phyloP scores from a whole-genome alignment of 2,888 invertebrate genomes.

The Rhingia campestris region DNA sequence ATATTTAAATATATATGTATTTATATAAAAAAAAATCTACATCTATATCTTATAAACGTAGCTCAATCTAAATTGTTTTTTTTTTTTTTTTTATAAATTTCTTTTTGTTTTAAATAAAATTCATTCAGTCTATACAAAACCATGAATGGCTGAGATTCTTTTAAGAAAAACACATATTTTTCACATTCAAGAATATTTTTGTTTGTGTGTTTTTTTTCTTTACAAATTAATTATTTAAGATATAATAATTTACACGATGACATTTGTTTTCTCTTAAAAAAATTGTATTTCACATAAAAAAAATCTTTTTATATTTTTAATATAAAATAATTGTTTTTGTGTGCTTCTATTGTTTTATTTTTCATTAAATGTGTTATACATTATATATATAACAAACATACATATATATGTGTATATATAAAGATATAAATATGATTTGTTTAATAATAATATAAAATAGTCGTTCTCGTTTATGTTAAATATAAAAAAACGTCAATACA shows the following conservation, averaged over 20 bases:
- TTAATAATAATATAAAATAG: slow-evolving; percentile 66
- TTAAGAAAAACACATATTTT: slow-evolving; percentile 77
- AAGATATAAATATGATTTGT: slow-evolving; percentile 62
- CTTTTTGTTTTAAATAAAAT: slow-evolving; percentile 67
- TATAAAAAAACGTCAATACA: slow-evolving; percentile 63
- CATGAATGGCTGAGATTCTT: slow-evolving; percentile 80
- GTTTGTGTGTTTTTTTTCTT: slow-evolving; percentile 40
- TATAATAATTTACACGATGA: slow-evolving; percentile 68
- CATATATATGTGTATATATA: slow-evolving; percentile 70
- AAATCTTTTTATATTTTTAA: slow-evolving; percentile 59
- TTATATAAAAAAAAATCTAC: slow-evolving; percentile 36
- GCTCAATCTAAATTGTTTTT: slow-evolving; percentile 56
- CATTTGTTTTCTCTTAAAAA: slow-evolving; percentile 64
- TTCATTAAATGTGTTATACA: slow-evolving; percentile 4
- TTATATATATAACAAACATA: slow-evolving; percentile 58
- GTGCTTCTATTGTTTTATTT: slow-evolving; percentile 47
- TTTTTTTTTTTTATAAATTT: slow-evolving; percentile 56
- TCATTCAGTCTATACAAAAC: slow-evolving; percentile 77
- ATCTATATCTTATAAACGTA: slow-evolving; percentile 58
- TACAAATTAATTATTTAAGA: slow-evolving; percentile 60
- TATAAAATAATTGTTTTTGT: slow-evolving; percentile 58
- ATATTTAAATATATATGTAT: slow-evolving; percentile 57
- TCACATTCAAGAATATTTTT: slow-evolving; percentile 54
- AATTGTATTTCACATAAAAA: slow-evolving; percentile 52
- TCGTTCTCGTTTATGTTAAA: slow-evolving; percentile 66